Conservation (phyloP, 2,797 vertebrate species). For the Chiroxiphia lanceolata region DNA sequence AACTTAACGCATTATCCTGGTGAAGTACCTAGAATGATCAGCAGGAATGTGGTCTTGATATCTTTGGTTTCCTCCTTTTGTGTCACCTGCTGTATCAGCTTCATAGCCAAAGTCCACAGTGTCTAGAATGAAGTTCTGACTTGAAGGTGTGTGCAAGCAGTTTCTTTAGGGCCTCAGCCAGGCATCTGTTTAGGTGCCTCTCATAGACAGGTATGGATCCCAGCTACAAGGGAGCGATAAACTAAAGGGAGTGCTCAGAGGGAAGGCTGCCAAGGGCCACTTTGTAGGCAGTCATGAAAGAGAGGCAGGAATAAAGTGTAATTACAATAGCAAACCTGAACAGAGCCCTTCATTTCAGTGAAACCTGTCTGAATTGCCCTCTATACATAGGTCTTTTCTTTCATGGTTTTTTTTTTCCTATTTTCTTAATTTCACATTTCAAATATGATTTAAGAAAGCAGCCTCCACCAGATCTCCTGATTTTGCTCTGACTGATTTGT, state of each 20-base stretch:
- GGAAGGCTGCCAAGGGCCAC: background rate
- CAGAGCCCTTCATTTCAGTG: background rate
- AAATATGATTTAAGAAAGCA: slow-evolving; percentile 4
- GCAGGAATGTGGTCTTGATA: background rate
- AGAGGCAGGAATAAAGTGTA: background rate
- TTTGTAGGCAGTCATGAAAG: background rate
- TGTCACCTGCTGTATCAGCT: background rate
- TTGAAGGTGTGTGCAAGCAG: background rate
- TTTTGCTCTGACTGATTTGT: slow-evolving; percentile 23
- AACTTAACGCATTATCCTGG: background rate
- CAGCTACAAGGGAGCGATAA: background rate
- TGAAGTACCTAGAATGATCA: background rate
- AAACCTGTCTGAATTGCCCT: background rate
- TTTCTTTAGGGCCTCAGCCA: background rate
- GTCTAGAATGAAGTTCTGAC: background rate
- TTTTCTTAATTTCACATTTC: slow-evolving; percentile 19
- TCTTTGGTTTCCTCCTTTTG: background rate
- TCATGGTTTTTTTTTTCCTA: background rate
- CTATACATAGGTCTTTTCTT: background rate
- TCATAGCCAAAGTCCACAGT: background rate
- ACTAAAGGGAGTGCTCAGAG: background rate
- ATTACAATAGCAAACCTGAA: background rate
- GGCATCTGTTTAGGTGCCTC: background rate
- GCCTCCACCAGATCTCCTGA: background rate
- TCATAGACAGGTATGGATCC: background rate